Base-by-base conservation (phyloP, 2,888 invertebrate species). In the Dione vanillae region DNA sequence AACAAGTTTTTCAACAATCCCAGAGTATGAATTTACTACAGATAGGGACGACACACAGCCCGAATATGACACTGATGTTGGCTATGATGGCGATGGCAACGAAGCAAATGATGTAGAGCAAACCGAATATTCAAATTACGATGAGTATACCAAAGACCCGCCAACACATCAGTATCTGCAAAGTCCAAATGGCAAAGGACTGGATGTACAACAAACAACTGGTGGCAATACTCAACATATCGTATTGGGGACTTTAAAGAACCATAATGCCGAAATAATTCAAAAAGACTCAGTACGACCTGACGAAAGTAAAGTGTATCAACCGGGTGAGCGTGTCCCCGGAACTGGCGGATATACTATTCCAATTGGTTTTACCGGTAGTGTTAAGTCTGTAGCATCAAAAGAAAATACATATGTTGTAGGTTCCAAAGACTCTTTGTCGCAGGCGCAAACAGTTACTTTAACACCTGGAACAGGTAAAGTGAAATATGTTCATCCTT, bases 401-500 rank as follows among this genome's bases (percentile, higher is more conserved):
- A 94, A 94, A 67, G 93, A 93, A 16, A 88, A 94, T 77, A 94
- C 95, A 0, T 94, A 94, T 65, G 94, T 94, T 0, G 87, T 94
- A 2, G 95, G 95, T 6, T 91, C 93, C 7, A 92, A 90, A 41
- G 90, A 92, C 69, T 95, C 94, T 40, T 94, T 95, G 75, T 95
- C 96, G 7, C 96, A 96, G 85, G 95, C 95, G 2, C 96, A 96
- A 84, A 95, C 95, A 1, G 95, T 95, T 8, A 92, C 94, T 1
- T 83, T 87, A 35, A 90, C 90, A 54, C 94, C 94, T 3, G 94
- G 94, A 3, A 85, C 86, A 6, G 94, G 94, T 8, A 90, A 89
- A 81, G 79, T 92, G 0, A 89, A 83, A 75, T 93, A 92, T 67
- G 79, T 80, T 11, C 81, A 88, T 69, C 87, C 89, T n/a, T 75